Evolutionary conservation across 2,888 invertebrate species (phyloP).

Genomic region (Cyrtodaria siliqua): DNA sequence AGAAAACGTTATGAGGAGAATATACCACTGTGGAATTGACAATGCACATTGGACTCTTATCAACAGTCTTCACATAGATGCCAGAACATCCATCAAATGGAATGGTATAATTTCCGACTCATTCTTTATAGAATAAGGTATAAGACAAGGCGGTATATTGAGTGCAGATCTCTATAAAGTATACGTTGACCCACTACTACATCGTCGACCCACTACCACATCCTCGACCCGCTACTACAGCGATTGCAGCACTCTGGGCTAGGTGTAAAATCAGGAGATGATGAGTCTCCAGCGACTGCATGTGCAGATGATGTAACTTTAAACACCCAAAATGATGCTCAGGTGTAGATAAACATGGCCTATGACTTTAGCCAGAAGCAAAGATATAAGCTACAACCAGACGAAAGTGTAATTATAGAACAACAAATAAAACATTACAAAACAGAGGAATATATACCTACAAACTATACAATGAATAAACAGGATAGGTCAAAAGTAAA

Average conservation of each 20-base stretch:
- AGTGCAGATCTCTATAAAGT: slow-evolving; percentile 4
- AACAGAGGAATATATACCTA: not conserved
- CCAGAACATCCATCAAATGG: slow-evolving; percentile 8
- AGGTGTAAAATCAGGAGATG: too few species aligned
- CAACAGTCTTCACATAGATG: slow-evolving; percentile 2
- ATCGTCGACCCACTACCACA: too few species aligned
- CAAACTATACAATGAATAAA: too few species aligned
- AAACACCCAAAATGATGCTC: too few species aligned
- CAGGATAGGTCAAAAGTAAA: too few species aligned
- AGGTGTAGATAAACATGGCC: not conserved
- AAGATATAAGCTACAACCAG: slow-evolving; percentile 20
- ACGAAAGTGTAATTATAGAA: slow-evolving; percentile 8
- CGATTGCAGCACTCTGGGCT: too few species aligned
- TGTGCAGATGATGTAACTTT: too few species aligned
- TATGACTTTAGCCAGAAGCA: slow-evolving; percentile 10
- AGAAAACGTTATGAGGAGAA: not conserved
- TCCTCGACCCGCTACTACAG: too few species aligned
- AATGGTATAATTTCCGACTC: not conserved
- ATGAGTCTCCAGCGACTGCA: too few species aligned
- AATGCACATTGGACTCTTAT: slow-evolving; percentile 1
- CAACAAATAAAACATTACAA: not conserved
- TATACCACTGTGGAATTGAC: not conserved
- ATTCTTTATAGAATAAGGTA: not conserved
- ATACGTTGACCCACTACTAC: not conserved
- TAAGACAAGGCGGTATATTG: not conserved